Conservation (phyloP, 64 coral and sea anemone genomes). For the Porites lutea region DNA sequence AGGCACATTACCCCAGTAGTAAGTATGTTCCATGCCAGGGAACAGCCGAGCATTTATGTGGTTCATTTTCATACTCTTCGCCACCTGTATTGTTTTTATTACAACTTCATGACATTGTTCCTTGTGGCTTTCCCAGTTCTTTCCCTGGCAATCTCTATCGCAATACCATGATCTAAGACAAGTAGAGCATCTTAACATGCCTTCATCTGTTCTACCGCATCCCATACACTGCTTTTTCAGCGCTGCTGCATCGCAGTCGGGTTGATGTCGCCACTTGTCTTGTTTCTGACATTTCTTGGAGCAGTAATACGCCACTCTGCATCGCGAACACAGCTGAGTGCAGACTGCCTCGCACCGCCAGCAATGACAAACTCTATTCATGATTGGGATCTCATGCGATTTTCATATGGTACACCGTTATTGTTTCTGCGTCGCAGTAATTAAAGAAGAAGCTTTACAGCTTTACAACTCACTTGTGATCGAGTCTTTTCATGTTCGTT, state of each 20-base stretch:
- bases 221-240: conserved; percentile 14
- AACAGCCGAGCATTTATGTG: background rate
- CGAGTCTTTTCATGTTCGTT: too few species aligned
- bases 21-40: background rate
- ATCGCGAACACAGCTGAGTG: conserved; percentile 13
- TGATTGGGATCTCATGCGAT: background rate
- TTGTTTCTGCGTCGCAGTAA: too few species aligned
- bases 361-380: conserved; percentile 24
- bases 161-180: conserved; percentile 40
- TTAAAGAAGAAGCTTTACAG: too few species aligned
- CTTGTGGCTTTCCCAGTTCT: background rate
- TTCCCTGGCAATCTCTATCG: conserved; percentile 38
- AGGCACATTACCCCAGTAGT: conserved; percentile 56
- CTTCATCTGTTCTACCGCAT: background rate
- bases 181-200: conserved; percentile 7
- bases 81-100: background rate
- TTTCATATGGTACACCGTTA: too few species aligned
- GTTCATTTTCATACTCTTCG: background rate
- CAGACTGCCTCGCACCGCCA: conserved; percentile 15
- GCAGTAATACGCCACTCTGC: conserved; percentile 39
- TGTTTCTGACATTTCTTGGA: conserved; percentile 38
- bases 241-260: conserved; percentile 34
- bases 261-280: conserved; percentile 61
- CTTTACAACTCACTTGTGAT: too few species aligned
- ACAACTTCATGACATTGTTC: background rate